These are phyloP conservation scores for Tortricodes alternella DNA, from an alignment of 2,888 invertebrate species.

Conservation along the genomic window DNA sequence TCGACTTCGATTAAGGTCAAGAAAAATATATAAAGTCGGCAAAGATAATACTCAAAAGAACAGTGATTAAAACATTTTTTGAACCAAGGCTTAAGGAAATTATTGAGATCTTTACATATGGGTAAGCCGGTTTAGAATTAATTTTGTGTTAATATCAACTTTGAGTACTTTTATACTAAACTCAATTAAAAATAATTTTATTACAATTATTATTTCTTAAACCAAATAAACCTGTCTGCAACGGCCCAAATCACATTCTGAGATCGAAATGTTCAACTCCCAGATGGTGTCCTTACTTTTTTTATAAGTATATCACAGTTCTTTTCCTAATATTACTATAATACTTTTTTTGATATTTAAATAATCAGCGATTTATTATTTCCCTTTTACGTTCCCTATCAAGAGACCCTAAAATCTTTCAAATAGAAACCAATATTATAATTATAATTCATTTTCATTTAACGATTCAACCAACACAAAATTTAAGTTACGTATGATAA, in stretches of 20 bases:
- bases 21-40: background rate
- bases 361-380: conserved; percentile 27
- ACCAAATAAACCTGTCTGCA: conserved; percentile 42
- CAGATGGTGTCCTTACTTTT: conserved; percentile 73
- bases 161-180: background rate
- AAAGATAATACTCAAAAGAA: background rate
- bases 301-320: conserved; percentile 70
- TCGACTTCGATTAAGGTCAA: background rate
- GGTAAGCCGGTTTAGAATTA: too few relatives aligned
- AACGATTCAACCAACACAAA: conserved; percentile 37
- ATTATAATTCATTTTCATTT: conserved; percentile 36
- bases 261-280: conserved; percentile 71
- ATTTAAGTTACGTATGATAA: conserved; percentile 32
- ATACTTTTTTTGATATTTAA: conserved; percentile 65
- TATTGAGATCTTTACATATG: background rate
- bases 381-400: conserved; percentile 41
- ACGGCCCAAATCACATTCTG: conserved; percentile 64
- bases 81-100: background rate
- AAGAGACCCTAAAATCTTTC: conserved; percentile 57
- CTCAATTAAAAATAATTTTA: conserved; percentile 1
- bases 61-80: background rate
- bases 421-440: conserved; percentile 43
- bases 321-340: conserved; percentile 73
- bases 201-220: conserved; percentile 3
- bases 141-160: background rate